Conservation (phyloP, 2,113 vertebrate species). For the Potamarius usumacintae region DNA sequence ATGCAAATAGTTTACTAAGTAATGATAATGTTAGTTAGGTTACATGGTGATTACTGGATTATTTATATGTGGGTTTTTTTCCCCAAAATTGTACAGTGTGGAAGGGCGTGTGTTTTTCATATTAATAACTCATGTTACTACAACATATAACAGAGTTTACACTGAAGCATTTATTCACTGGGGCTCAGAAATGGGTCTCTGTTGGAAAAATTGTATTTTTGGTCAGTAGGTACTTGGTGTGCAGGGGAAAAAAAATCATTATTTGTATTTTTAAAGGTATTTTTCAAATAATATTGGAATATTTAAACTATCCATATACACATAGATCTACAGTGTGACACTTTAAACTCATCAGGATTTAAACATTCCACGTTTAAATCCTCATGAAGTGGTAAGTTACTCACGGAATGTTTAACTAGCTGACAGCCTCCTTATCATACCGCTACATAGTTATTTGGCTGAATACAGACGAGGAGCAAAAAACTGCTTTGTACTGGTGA, state of each 20-base stretch:
- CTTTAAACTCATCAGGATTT: background rate
- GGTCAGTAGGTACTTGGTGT: background rate
- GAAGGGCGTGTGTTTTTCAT: background rate
- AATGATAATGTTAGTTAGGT: background rate
- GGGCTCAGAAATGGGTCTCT: background rate
- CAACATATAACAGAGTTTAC: background rate
- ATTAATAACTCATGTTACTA: background rate
- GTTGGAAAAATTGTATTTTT: background rate
- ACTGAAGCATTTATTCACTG: background rate
- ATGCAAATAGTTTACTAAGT: background rate
- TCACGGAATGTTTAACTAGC: background rate
- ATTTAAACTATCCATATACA: background rate
- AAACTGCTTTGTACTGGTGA: background rate
- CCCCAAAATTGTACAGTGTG: background rate
- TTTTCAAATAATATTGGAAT: background rate
- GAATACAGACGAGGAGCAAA: background rate
- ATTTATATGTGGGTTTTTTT: background rate
- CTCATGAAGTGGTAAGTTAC: background rate
- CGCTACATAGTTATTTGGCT: background rate
- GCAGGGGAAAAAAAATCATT: background rate
- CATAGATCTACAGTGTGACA: background rate
- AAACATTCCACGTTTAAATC: background rate
- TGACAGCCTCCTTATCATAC: background rate
- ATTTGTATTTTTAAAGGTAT: background rate
- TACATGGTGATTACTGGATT: background rate